Evolutionary conservation across 2,888 invertebrate species (phyloP), one percentile per base, ranked within the genome.

Genomic region (Drosophila buzzatii): DNA sequence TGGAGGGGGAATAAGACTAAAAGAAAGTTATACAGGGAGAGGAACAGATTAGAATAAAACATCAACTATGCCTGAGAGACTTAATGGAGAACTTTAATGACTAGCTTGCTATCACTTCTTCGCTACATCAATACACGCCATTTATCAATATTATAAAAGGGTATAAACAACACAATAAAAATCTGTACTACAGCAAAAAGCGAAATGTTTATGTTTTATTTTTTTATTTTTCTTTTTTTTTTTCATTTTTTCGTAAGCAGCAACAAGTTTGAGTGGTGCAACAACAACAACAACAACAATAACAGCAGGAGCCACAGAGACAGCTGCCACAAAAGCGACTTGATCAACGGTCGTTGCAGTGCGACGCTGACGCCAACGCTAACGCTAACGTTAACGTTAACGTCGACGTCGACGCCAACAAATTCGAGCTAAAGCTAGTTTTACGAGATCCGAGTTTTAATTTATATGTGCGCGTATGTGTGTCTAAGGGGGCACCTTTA

Each of bases 231-330:
- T 10, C 5, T 6, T 18, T 20, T 41, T 27, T 27, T 27, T 27
- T 27, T 6, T 27, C 27, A 6, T 20, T 44, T 44, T 79, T 81
- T 79, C 70, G 81, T 81, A 73, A 79, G 79, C 82, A 70, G 75
- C 70, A 84, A 84, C 84, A 83, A 83, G 84, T 83, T 81, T 83
- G 78, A 73, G 85, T 89, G 89, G 80, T 86, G 85, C 87, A 85
- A 89, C 89, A 89, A 89, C 79, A 77, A 89, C 74, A 77, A 44
- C 0, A 20, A 84, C 63, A 73, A 42, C 35, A 67, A 39, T 42
- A 73, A 18, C 68, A 66, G 41, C 44, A 63, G 42, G 49, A 70
- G 41, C 53, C 71, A 44, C 68, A 68, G 44, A 67, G 62, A 63
- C 76, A 68, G 65, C 84, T 67, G 75, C 74, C 66, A 71, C 69